Percentiles rank a stretch among this genome's conserved stretches.
These are phyloP conservation scores for Damaliscus lunatus DNA, from an alignment of 2,113 vertebrate genomes.

Conservation along the genomic window DNA sequence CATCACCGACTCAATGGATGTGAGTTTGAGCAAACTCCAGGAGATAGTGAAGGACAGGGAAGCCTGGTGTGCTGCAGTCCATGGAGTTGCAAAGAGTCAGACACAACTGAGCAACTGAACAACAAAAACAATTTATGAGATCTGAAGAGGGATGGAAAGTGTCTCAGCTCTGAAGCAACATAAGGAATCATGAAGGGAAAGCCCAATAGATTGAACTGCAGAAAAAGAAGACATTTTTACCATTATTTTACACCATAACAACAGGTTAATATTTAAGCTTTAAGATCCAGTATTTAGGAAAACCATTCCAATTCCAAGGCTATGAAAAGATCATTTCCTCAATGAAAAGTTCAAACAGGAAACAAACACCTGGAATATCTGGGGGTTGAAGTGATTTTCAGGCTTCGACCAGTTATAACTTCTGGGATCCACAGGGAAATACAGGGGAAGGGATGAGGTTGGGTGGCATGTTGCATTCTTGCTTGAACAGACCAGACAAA, in stretches of 20 bases:
- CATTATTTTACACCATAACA: neutral
- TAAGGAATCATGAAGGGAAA: neutral
- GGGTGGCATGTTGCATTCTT: fast-evolving
- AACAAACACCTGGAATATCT: neutral
- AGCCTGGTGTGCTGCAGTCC: neutral
- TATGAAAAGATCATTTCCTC: neutral
- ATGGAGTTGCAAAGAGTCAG: neutral
- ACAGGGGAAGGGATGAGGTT: neutral
- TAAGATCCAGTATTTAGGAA: constrained; percentile 25
- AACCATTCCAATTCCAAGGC: neutral
- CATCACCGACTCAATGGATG: neutral
- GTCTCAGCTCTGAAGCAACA: neutral
- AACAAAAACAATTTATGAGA: neutral
- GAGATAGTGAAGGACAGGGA: neutral
- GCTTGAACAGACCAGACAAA: neutral
- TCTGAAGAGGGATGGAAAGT: neutral
- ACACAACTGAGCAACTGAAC: neutral
- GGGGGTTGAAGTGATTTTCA: no score
- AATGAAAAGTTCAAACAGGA: neutral
- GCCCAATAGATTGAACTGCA: neutral
- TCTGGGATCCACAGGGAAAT: neutral
- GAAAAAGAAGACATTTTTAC: neutral
- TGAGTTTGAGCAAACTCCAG: neutral
- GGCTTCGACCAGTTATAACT: neutral
- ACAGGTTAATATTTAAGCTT: neutral